Evolutionary conservation across 2,113 vertebrate species (phyloP).

Genomic region (Leptosomus discolor): DNA sequence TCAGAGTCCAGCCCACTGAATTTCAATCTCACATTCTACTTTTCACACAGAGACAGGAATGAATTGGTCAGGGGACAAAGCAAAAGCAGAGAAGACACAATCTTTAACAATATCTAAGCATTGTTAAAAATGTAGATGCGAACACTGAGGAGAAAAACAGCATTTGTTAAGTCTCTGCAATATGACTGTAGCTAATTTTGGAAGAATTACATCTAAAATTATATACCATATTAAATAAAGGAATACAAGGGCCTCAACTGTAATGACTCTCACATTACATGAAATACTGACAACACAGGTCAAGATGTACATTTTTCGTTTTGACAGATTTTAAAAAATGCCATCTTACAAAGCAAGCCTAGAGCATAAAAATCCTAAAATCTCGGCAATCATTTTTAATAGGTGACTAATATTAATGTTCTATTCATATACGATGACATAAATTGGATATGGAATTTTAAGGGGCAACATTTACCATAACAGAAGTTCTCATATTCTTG

Average conservation of each 20-base stretch:
- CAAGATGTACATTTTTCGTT: neutral
- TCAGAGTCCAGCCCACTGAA: neutral
- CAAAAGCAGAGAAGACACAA: neutral
- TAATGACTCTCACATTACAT: neutral
- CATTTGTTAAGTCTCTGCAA: neutral
- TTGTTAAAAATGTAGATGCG: neutral
- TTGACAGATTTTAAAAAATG: neutral
- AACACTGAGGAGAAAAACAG: neutral
- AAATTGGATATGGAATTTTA: neutral
- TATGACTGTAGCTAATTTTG: neutral
- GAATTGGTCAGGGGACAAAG: neutral
- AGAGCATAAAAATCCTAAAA: neutral
- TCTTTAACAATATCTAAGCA: neutral
- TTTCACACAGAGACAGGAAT: neutral
- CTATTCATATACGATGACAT: neutral
- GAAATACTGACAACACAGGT: neutral
- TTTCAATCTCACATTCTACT: neutral
- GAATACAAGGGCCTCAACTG: neutral
- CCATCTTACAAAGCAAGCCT: neutral
- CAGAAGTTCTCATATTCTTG: neutral
- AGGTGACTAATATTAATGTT: neutral
- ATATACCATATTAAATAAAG: neutral
- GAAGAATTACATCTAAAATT: neutral
- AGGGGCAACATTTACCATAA: neutral
- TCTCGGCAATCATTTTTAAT: neutral